These are phyloP conservation scores for Lasioglossum baleicum DNA, from an alignment of 1,140 invertebrate genomes.

Conservation along the genomic window DNA sequence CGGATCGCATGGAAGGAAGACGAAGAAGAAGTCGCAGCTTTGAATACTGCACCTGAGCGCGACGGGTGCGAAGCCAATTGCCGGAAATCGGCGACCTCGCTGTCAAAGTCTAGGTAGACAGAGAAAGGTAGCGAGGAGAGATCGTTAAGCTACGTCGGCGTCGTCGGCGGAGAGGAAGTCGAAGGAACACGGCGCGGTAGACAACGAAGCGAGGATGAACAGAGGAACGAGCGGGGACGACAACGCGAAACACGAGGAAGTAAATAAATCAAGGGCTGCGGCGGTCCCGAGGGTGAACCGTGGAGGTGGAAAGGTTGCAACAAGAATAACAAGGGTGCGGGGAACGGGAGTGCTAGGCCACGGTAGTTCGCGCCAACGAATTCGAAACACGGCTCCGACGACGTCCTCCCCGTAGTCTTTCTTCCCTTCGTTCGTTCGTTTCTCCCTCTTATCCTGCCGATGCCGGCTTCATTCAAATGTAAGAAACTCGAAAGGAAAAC, in stretches of 20 bases:
- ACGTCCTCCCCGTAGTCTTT: not conserved
- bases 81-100: slow-evolving; percentile 60
- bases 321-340: slow-evolving; percentile 15
- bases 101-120: too few relatives aligned
- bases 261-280: slow-evolving; percentile 53
- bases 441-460: slow-evolving; percentile 22
- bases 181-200: slow-evolving; percentile 24
- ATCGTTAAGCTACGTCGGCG: slow-evolving; percentile 36
- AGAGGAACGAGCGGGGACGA: slow-evolving; percentile 25
- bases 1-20: not conserved
- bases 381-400: slow-evolving; percentile 28
- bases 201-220: slow-evolving; percentile 37
- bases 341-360: not conserved
- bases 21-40: slow-evolving; percentile 27
- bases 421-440: slow-evolving; percentile 16
- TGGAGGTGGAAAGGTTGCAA: not conserved
- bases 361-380: slow-evolving; percentile 46
- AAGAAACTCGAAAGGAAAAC: slow-evolving; percentile 51
- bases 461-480: slow-evolving; percentile 51
- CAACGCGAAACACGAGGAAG: slow-evolving; percentile 51
- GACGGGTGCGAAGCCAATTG: slow-evolving; percentile 51
- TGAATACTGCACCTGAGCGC: slow-evolving; percentile 35
- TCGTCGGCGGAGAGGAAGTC: slow-evolving; percentile 31
- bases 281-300: slow-evolving; percentile 31
- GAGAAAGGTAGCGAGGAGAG: too few relatives aligned